phyloP scores from a whole-genome alignment of 2,888 invertebrate species.

The Aquatica leii region DNA sequence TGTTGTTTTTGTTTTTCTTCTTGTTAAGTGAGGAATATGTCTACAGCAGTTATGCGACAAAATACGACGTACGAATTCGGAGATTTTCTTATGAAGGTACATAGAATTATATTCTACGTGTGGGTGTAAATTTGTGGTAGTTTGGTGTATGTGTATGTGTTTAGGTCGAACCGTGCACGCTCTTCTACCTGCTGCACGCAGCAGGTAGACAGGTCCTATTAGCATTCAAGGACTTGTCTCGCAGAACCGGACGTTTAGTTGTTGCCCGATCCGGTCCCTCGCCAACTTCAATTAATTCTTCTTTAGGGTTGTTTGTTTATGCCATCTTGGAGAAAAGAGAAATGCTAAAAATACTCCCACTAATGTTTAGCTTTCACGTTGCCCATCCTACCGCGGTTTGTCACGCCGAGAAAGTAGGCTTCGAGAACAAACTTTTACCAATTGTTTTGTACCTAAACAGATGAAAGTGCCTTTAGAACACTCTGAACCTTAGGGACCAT shows the following conservation, averaged over 20 bases:
- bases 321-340: constrained; percentile 48
- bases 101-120: constrained; percentile 31
- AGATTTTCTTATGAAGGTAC: constrained; percentile 78
- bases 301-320: constrained; percentile 31
- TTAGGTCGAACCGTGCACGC: constrained; percentile 19
- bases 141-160: constrained; percentile 25
- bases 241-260: constrained; percentile 45
- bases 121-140: constrained; percentile 31
- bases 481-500: background rate
- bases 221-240: constrained; percentile 45
- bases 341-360: constrained; percentile 50
- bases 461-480: constrained; percentile 51
- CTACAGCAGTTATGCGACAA: constrained; percentile 81
- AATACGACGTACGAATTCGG: constrained; percentile 79
- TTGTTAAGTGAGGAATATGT: constrained; percentile 62
- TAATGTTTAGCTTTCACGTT: constrained; percentile 52
- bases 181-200: constrained; percentile 36
- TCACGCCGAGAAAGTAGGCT: constrained; percentile 60
- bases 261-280: constrained; percentile 19
- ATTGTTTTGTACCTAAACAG: constrained; percentile 47
- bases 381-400: constrained; percentile 46
- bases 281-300: constrained; percentile 2
- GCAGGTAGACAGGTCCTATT: constrained; percentile 41
- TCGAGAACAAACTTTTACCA: constrained; percentile 60
- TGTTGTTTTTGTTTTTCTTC: constrained; percentile 15